Conservation (phyloP, 2,797 vertebrate genomes). For the Sebastes oblongus region DNA sequence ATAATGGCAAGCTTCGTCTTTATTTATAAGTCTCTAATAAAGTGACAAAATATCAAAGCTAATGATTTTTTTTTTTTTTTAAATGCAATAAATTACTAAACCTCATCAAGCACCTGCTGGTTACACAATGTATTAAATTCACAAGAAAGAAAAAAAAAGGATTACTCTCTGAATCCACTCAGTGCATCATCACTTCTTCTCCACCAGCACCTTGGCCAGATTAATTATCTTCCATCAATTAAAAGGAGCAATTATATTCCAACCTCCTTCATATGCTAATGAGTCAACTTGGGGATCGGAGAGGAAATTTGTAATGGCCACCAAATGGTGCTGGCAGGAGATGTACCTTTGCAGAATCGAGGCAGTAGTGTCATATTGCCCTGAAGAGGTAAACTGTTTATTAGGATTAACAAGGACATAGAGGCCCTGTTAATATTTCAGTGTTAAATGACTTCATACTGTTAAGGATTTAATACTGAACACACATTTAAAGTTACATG, state of each 20-base stretch:
- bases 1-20: constrained; percentile 37
- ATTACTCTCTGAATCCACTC: constrained; percentile 22
- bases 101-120: constrained; percentile 55
- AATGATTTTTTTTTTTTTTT: neutral
- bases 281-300: constrained; percentile 49
- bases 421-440: neutral
- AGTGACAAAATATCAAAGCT: constrained; percentile 48
- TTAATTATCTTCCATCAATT: constrained; percentile 80
- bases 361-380: neutral
- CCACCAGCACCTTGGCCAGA: constrained; percentile 47
- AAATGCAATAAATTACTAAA: constrained; percentile 35
- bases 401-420: constrained; percentile 10
- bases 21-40: constrained; percentile 38
- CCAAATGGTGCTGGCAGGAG: constrained; percentile 32
- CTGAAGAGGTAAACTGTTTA: neutral
- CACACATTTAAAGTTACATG: neutral
- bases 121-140: constrained; percentile 35
- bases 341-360: neutral
- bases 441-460: neutral
- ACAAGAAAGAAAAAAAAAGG: no score
- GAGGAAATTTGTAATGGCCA: constrained; percentile 46
- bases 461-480: neutral
- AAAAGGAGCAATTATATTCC: constrained; percentile 75
- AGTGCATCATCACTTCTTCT: constrained; percentile 4
- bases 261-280: constrained; percentile 78